phyloP scores from a whole-genome alignment of 2,797 vertebrate genomes.

The Anomalospiza imberbis region DNA sequence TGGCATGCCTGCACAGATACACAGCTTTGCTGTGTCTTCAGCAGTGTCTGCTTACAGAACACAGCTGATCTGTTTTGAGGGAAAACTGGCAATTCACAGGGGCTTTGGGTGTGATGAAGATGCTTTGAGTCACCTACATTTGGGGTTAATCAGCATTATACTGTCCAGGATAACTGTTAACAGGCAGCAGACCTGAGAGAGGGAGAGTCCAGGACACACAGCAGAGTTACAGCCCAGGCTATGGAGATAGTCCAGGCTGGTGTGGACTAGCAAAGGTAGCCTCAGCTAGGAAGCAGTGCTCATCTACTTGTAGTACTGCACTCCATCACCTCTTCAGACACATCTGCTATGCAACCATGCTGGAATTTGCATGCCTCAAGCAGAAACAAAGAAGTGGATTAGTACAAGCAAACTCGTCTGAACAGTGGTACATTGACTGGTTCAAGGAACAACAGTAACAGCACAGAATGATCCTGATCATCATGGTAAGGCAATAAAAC shows the following conservation, averaged over 20 bases:
- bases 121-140: not conserved
- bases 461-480: not conserved
- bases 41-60: not conserved
- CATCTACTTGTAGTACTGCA: not conserved
- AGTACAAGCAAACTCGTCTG: not conserved
- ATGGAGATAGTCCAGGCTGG: not conserved
- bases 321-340: not conserved
- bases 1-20: not conserved
- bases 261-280: not conserved
- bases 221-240: not conserved
- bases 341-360: not conserved
- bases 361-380: not conserved
- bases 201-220: not conserved
- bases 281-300: not conserved
- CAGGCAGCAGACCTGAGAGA: not conserved
- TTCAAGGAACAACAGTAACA: not conserved
- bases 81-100: not conserved
- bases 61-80: not conserved
- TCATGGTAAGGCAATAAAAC: not conserved
- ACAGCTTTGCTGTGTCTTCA: not conserved
- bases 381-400: not conserved
- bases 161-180: not conserved
- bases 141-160: not conserved
- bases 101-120: not conserved
- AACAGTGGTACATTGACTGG: not conserved